Conservation (phyloP, 2,113 vertebrate genomes). For the Platanista minor region DNA sequence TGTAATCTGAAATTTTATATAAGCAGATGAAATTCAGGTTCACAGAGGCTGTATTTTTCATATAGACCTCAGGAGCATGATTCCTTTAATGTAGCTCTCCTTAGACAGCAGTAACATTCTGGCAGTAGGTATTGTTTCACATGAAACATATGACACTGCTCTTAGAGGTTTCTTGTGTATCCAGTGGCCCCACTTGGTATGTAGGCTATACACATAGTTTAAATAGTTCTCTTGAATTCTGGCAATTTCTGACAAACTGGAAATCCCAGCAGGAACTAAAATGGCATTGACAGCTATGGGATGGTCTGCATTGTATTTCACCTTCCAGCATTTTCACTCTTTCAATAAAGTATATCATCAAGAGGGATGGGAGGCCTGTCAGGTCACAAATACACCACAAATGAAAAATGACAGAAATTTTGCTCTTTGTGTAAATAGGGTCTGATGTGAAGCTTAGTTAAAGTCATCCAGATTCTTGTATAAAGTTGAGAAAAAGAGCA, state of each 20-base stretch:
- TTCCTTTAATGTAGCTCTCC: background rate
- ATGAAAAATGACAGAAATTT: constrained; percentile 45
- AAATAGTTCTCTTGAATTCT: constrained; percentile 48
- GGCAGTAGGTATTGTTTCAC: background rate
- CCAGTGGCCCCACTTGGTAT: background rate
- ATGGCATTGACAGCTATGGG: background rate
- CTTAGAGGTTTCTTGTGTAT: background rate
- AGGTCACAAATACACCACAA: constrained; percentile 16
- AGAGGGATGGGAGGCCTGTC: background rate
- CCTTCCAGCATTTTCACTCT: constrained; percentile 25
- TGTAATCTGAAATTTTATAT: background rate
- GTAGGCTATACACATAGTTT: background rate
- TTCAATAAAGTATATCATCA: constrained; percentile 42
- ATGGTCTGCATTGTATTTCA: constrained; percentile 28
- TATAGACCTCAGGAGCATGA: background rate
- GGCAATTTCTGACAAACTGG: constrained; percentile 40
- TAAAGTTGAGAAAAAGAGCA: background rate
- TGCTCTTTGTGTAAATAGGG: constrained; percentile 10
- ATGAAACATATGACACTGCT: constrained; percentile 23
- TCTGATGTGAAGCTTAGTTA: constrained; percentile 23
- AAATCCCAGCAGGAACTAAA: constrained; percentile 39
- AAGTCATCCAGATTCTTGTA: background rate
- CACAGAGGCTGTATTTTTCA: background rate
- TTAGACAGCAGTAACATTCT: background rate
- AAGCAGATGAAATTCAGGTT: constrained; percentile 37